A percentile compares a stretch with the other conserved stretches of the same genome.
phyloP scores from a whole-genome alignment of 2,113 vertebrate genomes.

The Rhineura floridana region DNA sequence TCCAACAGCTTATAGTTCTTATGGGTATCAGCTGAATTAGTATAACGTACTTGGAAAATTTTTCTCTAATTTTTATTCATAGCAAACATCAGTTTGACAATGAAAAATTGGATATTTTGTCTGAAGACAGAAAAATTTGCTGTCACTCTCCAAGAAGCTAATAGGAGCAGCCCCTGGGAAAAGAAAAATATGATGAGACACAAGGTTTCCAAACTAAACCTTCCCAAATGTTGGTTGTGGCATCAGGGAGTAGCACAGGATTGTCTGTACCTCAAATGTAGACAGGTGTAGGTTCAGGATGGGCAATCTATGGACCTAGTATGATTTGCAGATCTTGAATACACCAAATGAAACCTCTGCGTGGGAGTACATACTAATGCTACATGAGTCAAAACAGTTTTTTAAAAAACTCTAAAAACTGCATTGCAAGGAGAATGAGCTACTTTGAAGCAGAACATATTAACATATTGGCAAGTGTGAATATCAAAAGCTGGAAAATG shows the following conservation, averaged over 20 bases:
- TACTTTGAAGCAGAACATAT: constrained; percentile 38
- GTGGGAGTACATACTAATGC: background rate
- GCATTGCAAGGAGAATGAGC: background rate
- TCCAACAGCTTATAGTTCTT: constrained; percentile 20
- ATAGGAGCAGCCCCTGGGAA: too few relatives aligned
- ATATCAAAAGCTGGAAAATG: constrained; percentile 38
- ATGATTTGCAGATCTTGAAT: background rate
- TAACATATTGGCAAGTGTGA: constrained; percentile 33
- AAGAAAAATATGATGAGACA: background rate
- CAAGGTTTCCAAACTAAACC: background rate
- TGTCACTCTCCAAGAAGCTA: too few relatives aligned
- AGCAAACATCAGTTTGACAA: background rate
- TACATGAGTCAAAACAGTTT: background rate
- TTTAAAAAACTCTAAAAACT: background rate
- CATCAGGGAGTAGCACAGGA: background rate
- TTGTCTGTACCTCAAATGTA: background rate
- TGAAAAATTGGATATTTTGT: background rate
- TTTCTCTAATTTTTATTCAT: background rate
- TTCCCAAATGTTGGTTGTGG: background rate
- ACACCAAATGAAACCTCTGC: background rate
- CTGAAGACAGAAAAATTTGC: background rate
- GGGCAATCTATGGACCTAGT: background rate
- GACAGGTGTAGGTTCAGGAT: background rate
- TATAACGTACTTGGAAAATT: constrained; percentile 3
- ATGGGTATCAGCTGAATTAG: constrained; percentile 11